phyloP scores from a whole-genome alignment of 2,888 invertebrate species.

The Pocota personata region DNA sequence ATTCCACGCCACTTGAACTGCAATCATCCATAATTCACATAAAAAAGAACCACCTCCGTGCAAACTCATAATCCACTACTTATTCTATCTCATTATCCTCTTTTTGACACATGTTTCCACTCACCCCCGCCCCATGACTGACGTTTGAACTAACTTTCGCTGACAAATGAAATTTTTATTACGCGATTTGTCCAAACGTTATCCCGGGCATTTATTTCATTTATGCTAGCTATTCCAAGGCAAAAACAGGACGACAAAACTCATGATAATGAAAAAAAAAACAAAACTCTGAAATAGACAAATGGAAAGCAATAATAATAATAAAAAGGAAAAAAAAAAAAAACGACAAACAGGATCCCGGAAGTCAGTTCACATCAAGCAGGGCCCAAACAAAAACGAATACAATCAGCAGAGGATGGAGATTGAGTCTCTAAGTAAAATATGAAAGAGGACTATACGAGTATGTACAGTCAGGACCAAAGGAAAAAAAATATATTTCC shows the following conservation, averaged over 20 bases:
- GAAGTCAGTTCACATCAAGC: conserved; percentile 47
- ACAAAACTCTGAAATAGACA: conserved; percentile 64
- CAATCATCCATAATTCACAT: neutral
- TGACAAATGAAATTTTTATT: conserved; percentile 73
- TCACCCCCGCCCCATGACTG: conserved; percentile 23
- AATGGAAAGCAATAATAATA: conserved; percentile 71
- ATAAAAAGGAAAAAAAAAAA: conserved; percentile 42
- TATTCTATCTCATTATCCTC: conserved; percentile 35
- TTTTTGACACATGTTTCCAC: conserved; percentile 19
- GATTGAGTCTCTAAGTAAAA: conserved; percentile 40
- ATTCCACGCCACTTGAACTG: conserved; percentile 9
- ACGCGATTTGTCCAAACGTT: conserved; percentile 68
- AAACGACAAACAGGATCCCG: conserved; percentile 29
- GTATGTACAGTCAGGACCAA: conserved; percentile 41
- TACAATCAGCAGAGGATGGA: conserved; percentile 6
- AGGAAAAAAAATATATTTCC: conserved; percentile 54
- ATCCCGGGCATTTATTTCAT: conserved; percentile 67
- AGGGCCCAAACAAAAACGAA: neutral
- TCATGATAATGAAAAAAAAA: conserved; percentile 57
- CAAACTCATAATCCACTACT: conserved; percentile 16
- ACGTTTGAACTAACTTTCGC: conserved; percentile 59
- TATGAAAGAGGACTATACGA: conserved; percentile 57
- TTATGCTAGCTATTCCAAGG: conserved; percentile 37
- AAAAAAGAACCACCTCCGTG: neutral
- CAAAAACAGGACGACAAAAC: conserved; percentile 15